Conservation (phyloP, 2,888 invertebrate genomes). For the Drosophila phalerata region DNA sequence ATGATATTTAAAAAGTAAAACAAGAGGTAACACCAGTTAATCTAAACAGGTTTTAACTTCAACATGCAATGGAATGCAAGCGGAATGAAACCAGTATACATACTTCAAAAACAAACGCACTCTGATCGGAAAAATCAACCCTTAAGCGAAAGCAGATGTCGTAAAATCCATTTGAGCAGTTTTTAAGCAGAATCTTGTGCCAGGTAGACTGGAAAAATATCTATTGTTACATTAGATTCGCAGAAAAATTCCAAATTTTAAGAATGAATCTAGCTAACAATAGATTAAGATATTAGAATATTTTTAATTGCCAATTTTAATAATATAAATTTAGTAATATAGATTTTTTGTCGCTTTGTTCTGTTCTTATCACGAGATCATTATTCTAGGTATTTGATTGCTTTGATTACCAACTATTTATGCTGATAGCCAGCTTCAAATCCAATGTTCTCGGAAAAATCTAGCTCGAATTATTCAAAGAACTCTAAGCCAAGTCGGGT, state of each 20-base stretch:
- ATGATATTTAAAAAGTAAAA: neutral
- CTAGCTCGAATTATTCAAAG: too few species aligned
- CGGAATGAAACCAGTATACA: conserved; percentile 41
- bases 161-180: conserved; percentile 32
- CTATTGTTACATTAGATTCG: conserved; percentile 36
- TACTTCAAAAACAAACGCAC: conserved; percentile 13
- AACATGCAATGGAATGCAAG: conserved; percentile 37
- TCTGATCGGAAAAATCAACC: conserved; percentile 65
- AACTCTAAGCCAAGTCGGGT: too few species aligned
- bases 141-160: conserved; percentile 39
- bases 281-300: neutral
- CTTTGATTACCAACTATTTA: too few species aligned
- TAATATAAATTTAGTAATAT: too few species aligned
- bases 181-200: conserved; percentile 32
- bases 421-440: too few species aligned
- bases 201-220: conserved; percentile 32
- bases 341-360: too few species aligned
- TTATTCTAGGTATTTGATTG: too few species aligned
- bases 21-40: neutral
- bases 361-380: too few species aligned
- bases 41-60: conserved; percentile 51
- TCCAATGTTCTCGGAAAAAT: too few species aligned
- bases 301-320: too few species aligned
- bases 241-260: conserved; percentile 18
- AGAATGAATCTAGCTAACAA: conserved; percentile 9